phyloP scores from a whole-genome alignment of 2,888 invertebrate genomes.

The Patella depressa region DNA sequence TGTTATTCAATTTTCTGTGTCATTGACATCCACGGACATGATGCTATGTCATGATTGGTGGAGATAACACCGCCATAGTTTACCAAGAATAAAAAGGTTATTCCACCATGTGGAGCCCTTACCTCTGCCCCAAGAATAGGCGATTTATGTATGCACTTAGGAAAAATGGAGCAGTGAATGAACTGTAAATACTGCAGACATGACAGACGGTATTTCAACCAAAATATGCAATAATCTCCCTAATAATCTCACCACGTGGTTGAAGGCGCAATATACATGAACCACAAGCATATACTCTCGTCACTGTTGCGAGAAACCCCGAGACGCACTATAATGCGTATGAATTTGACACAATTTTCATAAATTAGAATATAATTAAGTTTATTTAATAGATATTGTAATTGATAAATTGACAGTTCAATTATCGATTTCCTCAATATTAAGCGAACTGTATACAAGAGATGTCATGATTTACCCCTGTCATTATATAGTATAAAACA shows the following conservation, averaged over 20 bases:
- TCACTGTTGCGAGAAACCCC: background rate
- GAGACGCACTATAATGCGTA: background rate
- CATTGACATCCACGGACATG: too few relatives aligned
- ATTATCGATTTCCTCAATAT: too few relatives aligned
- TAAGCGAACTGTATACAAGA: too few relatives aligned
- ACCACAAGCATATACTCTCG: conserved; percentile 22
- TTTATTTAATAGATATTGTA: background rate
- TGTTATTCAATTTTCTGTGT: too few relatives aligned
- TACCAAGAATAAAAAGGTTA: conserved; percentile 15
- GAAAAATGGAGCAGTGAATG: background rate
- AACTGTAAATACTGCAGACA: background rate
- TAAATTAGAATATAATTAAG: background rate
- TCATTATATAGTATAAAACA: too few relatives aligned
- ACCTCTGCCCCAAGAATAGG: conserved; percentile 1
- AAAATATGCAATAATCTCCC: conserved; percentile 17
- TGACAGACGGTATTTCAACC: conserved; percentile 15
- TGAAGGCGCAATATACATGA: conserved; percentile 18
- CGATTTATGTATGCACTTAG: background rate
- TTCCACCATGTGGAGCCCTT: conserved; percentile 25
- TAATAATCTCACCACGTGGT: conserved; percentile 22
- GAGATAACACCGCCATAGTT: conserved; percentile 22
- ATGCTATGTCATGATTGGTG: too few relatives aligned
- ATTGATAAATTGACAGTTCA: background rate
- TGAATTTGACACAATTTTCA: conserved; percentile 7
- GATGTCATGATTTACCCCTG: too few relatives aligned